A percentile compares a stretch with the other conserved stretches of the same genome.
phyloP scores from a whole-genome alignment of 2,797 vertebrate species.

The Neosilurus mollespiculum region DNA sequence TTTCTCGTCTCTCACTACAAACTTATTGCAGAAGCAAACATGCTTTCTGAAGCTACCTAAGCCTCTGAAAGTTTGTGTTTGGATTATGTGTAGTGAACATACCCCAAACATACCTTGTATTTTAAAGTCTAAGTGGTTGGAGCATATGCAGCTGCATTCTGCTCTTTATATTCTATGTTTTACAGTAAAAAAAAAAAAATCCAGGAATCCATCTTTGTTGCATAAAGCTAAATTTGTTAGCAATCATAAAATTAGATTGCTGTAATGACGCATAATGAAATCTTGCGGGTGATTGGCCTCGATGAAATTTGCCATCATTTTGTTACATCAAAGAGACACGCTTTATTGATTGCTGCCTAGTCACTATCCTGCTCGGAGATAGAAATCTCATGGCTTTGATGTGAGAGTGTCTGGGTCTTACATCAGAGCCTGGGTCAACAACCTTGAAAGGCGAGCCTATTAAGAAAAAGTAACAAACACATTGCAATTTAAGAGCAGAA shows the following conservation, averaged over 20 bases:
- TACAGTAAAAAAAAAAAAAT: neutral
- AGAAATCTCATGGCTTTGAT: slow-evolving; percentile 76
- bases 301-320: slow-evolving; percentile 61
- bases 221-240: slow-evolving; percentile 44
- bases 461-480: slow-evolving; percentile 71
- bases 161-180: neutral
- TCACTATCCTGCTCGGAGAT: slow-evolving; percentile 76
- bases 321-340: slow-evolving; percentile 67
- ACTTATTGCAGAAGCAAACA: neutral
- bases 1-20: neutral
- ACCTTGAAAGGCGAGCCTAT: slow-evolving; percentile 78
- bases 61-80: slow-evolving; percentile 34
- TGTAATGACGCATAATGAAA: slow-evolving; percentile 56
- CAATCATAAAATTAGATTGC: slow-evolving; percentile 51
- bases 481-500: slow-evolving; percentile 55
- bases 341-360: slow-evolving; percentile 72
- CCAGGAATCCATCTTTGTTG: slow-evolving; percentile 28
- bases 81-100: slow-evolving; percentile 35
- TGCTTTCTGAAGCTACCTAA: slow-evolving; percentile 2
- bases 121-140: slow-evolving; percentile 28
- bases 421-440: slow-evolving; percentile 80
- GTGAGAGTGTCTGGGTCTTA: slow-evolving; percentile 79
- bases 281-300: slow-evolving; percentile 52
- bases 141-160: slow-evolving; percentile 12
- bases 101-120: slow-evolving; percentile 42